Base-by-base conservation (phyloP, 2,888 invertebrate genomes). In the Tinea pellionella region DNA sequence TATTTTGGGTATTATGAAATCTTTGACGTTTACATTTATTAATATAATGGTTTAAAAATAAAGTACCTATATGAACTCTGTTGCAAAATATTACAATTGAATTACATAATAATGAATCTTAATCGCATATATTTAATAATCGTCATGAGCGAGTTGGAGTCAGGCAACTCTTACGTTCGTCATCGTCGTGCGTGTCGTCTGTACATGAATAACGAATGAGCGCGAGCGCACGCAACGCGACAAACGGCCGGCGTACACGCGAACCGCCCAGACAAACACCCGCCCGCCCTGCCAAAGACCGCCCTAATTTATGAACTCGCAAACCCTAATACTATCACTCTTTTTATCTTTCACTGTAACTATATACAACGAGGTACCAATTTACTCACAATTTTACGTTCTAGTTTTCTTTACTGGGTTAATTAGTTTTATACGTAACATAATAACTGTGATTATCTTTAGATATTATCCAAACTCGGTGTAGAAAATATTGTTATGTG, bases 161-260 rank as follows among this genome's bases (percentile, higher is more conserved):
- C 9, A n/a, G 37, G 37, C 9, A 47, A 47, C 47, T 47, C 19
- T 24, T 53, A 18, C 53, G 53, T 53, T 53, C 16, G 15, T 16
- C 16, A 47, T 47, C n/a, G 53, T 64, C 67, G 79, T 68, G 85
- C 84, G 84, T 82, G 86, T 70, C 66, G 63, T 65, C 66, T 66
- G 72, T 72, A 78, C 77, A 85, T 87, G 87, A 86, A 86, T 86
- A 86, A 80, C 76, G 74, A 83, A 87, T 82, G 86, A 85, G 82
- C 80, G 84, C 84, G 71, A 67, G 84, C 85, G 86, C 86, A 86
- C 87, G 86, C 85, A 75, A 84, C 76, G 74, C 79, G 69, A 72
- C 75, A 71, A 77, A 77, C 77, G 68, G 74, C 78, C 74, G 69
- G 68, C 70, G 72, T 74, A 72, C 75, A 74, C 77, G 77, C 74